A percentile compares a stretch with the other conserved stretches of the same genome.
Conservation (phyloP, 2,888 invertebrate species). For the Nomada fabriciana region DNA sequence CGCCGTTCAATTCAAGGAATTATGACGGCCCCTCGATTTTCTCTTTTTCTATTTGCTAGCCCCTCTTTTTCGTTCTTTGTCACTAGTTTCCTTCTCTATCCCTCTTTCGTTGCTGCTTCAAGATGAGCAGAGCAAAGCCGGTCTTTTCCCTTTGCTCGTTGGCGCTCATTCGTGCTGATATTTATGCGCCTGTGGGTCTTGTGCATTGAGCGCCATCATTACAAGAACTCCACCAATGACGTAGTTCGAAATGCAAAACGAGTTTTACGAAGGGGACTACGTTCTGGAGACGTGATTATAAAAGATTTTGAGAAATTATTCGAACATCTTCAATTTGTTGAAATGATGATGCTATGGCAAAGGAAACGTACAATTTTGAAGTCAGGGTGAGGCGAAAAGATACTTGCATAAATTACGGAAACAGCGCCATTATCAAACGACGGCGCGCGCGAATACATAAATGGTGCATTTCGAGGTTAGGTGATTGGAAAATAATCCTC, state of each 20-base stretch:
- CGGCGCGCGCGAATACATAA: constrained; percentile 47
- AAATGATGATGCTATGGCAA: neutral
- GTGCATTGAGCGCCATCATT: constrained; percentile 53
- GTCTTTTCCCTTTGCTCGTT: constrained; percentile 51
- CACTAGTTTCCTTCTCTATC: constrained; percentile 63
- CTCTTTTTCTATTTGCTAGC: constrained; percentile 75
- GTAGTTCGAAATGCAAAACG: constrained; percentile 38
- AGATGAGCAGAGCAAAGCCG: constrained; percentile 56
- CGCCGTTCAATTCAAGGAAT: constrained; percentile 84
- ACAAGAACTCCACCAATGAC: constrained; percentile 37
- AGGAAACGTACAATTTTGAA: constrained; percentile 18
- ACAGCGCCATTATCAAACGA: constrained; percentile 54
- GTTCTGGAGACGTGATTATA: constrained; percentile 22
- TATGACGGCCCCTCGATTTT: constrained; percentile 80
- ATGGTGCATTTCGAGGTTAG: constrained; percentile 54
- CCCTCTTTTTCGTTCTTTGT: constrained; percentile 58
- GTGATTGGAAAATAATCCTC: constrained; percentile 22
- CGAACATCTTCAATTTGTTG: neutral
- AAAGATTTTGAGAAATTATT: constrained; percentile 31
- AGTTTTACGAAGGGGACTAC: neutral
- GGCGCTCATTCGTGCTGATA: constrained; percentile 61
- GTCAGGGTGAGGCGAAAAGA: neutral
- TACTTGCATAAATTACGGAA: constrained; percentile 24
- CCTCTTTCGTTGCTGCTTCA: constrained; percentile 26
- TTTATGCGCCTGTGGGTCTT: constrained; percentile 64